Evolutionary conservation across 2,888 invertebrate genomes (phyloP).

Genomic region (Ennomos fuscantarius): DNA sequence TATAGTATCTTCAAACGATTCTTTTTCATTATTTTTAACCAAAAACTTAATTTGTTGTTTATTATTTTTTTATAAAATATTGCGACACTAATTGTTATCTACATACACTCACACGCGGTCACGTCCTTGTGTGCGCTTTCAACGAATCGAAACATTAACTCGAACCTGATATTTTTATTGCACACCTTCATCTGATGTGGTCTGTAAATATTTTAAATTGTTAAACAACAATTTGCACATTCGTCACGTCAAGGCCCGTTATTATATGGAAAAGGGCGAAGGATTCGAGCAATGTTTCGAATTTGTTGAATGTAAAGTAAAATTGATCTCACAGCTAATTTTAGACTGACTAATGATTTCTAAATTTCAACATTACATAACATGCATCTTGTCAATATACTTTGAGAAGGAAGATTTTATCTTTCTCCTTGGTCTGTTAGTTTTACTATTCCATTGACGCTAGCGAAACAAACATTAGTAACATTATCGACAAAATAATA

Average conservation of each 20-base stretch:
- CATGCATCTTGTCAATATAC: background rate
- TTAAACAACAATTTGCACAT: conserved; percentile 1
- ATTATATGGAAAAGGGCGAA: no score
- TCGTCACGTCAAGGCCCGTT: conserved; percentile 1
- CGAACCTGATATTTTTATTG: conserved; percentile 12
- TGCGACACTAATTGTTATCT: conserved; percentile 4
- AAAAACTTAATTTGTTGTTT: no score
- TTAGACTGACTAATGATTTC: no score
- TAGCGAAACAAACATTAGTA: no score
- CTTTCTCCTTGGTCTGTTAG: conserved; percentile 1
- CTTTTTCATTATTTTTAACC: no score
- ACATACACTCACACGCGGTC: conserved; percentile 1
- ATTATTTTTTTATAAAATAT: conserved; percentile 7
- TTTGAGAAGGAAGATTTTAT: background rate
- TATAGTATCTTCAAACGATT: no score
- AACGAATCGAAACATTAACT: conserved; percentile 21
- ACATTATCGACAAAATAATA: no score
- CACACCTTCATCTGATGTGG: conserved; percentile 7
- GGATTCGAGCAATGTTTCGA: no score
- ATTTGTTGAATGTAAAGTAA: no score
- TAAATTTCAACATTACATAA: no score
- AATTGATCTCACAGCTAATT: no score
- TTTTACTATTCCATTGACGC: conserved; percentile 6
- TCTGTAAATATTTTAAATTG: conserved; percentile 12
- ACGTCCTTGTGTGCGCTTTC: conserved; percentile 32